These are phyloP conservation scores for Phyllostomus discolor DNA, from an alignment of 2,113 vertebrate species.

Conservation along the genomic window DNA sequence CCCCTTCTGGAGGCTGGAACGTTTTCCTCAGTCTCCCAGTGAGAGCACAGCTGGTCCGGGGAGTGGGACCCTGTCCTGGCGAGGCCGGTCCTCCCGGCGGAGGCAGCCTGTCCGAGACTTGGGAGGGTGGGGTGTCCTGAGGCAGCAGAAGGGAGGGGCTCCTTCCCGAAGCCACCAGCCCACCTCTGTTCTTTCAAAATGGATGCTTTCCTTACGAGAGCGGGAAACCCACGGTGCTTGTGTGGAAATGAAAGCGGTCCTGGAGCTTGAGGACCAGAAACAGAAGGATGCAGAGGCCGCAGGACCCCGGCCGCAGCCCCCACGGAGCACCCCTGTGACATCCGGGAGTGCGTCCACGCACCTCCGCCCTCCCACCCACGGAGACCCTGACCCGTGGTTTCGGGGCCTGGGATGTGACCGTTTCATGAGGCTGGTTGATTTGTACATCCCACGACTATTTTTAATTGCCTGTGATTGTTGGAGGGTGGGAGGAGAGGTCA, in stretches of 20 bases:
- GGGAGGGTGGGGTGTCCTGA: not conserved
- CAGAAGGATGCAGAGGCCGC: not conserved
- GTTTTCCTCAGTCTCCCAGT: not conserved
- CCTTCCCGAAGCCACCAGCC: not conserved
- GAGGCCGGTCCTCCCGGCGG: too few relatives aligned
- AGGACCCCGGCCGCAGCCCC: accelerated
- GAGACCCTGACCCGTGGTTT: not conserved
- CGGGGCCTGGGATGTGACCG: not conserved
- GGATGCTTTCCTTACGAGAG: not conserved
- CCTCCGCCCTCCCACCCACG: not conserved
- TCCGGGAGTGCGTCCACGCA: not conserved
- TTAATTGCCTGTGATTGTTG: slow-evolving; percentile 56
- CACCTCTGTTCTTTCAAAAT: not conserved
- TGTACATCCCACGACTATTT: slow-evolving; percentile 56
- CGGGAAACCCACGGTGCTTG: not conserved
- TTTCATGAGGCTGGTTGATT: slow-evolving; percentile 44
- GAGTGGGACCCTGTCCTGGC: accelerated
- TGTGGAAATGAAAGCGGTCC: not conserved
- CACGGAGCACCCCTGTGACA: accelerated
- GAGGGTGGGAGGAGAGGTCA: not conserved
- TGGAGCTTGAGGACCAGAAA: not conserved
- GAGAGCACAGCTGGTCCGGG: accelerated
- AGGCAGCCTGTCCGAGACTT: not conserved
- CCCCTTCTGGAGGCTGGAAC: not conserved
- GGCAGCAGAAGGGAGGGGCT: too few relatives aligned